Conservation (phyloP, 2,888 invertebrate species). For the Cephus rjabovi region DNA sequence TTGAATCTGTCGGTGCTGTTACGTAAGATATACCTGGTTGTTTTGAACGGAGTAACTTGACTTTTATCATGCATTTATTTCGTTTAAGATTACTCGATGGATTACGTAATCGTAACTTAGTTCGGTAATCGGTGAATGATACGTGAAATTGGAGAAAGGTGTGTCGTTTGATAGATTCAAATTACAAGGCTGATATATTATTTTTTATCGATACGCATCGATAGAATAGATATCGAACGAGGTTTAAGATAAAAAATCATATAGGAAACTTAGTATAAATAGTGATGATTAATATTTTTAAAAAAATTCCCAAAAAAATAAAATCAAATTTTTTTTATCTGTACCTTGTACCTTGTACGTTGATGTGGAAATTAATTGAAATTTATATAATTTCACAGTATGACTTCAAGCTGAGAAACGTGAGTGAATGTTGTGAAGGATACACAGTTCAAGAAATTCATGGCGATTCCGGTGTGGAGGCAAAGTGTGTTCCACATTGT, state of each 20-base stretch:
- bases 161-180: not conserved
- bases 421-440: constrained; percentile 82
- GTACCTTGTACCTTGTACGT: too few species aligned
- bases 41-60: not conserved
- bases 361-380: too few species aligned
- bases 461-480: constrained; percentile 33
- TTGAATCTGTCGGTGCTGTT: not conserved
- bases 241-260: too few species aligned
- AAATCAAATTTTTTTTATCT: too few species aligned
- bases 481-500: constrained; percentile 65
- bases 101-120: not conserved
- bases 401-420: constrained; percentile 74
- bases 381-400: constrained; percentile 69
- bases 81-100: not conserved
- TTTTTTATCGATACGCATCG: not conserved
- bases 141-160: not conserved
- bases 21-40: not conserved
- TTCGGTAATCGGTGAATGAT: not conserved
- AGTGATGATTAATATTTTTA: not conserved
- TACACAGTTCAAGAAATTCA: constrained; percentile 70
- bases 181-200: not conserved
- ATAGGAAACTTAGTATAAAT: not conserved
- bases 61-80: not conserved
- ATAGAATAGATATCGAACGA: not conserved
- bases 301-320: not conserved